phyloP scores from a whole-genome alignment of 1,140 invertebrate species.

The Neodiprion virginianus region DNA sequence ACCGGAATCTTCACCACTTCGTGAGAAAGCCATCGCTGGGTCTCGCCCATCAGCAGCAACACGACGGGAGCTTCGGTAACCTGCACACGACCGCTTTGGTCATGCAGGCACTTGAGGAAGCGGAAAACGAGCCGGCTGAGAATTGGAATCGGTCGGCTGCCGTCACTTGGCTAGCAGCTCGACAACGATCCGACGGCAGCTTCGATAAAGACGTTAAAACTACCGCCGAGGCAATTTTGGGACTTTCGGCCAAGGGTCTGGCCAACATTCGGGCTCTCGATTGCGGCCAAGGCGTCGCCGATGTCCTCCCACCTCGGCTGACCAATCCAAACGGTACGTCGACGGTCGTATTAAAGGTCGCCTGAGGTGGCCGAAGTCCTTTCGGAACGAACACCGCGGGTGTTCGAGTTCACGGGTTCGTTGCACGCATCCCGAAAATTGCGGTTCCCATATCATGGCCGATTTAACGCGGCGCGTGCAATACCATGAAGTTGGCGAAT shows the following conservation, averaged over 20 bases:
- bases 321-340: constrained; percentile 45
- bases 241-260: constrained; percentile 69
- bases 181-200: constrained; percentile 77
- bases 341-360: not conserved
- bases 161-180: constrained; percentile 72
- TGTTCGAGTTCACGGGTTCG: no score
- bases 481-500: no score
- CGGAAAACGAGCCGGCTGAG: constrained; percentile 66
- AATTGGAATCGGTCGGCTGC: constrained; percentile 81
- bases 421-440: no score
- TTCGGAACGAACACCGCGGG: no score
- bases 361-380: no score
- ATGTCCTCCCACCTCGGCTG: constrained; percentile 43
- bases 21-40: constrained; percentile 75
- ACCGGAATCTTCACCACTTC: constrained; percentile 79
- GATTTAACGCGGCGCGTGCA: no score
- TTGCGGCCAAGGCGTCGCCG: constrained; percentile 66
- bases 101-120: constrained; percentile 79
- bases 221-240: constrained; percentile 79
- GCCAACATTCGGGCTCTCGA: constrained; percentile 73
- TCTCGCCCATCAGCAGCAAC: constrained; percentile 76
- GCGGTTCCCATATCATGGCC: no score
- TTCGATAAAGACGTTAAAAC: constrained; percentile 75
- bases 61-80: constrained; percentile 83
- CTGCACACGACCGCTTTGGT: constrained; percentile 81